These are phyloP conservation scores for Hippocampus barbouri DNA, from an alignment of 2,113 vertebrate genomes.

Conservation along the genomic window DNA sequence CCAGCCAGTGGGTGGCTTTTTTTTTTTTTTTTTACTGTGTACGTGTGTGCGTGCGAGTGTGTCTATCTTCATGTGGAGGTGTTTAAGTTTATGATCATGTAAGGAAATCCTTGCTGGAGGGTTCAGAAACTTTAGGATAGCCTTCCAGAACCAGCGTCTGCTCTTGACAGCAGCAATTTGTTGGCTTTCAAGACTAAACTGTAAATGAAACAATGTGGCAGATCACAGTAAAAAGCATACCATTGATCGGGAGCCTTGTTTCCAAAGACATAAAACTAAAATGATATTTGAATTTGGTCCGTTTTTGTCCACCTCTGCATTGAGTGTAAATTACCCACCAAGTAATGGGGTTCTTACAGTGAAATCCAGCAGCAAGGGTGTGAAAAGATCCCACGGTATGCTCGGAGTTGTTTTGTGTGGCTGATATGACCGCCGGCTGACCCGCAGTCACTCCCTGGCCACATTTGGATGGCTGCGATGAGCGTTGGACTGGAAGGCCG, in stretches of 20 bases:
- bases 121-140: constrained; percentile 54
- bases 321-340: not conserved
- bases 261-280: no score
- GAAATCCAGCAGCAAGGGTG: constrained; percentile 1
- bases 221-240: no score
- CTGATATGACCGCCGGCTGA: constrained; percentile 54
- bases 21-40: constrained; percentile 44
- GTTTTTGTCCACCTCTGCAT: no score
- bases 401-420: constrained; percentile 31
- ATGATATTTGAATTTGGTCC: no score
- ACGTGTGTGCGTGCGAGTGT: constrained; percentile 23
- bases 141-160: constrained; percentile 51
- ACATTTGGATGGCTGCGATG: constrained; percentile 62
- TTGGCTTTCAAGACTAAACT: constrained; percentile 6
- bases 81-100: constrained; percentile 32
- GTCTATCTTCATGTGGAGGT: constrained; percentile 18
- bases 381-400: constrained; percentile 19
- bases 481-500: constrained; percentile 48
- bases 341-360: not conserved
- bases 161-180: constrained; percentile 33
- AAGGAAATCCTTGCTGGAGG: constrained; percentile 52
- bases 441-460: constrained; percentile 51
- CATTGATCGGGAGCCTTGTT: no score
- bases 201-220: no score
- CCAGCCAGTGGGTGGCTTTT: constrained; percentile 56